phyloP scores from a whole-genome alignment of 1,140 invertebrate species.

The Cotesia chilonis region DNA sequence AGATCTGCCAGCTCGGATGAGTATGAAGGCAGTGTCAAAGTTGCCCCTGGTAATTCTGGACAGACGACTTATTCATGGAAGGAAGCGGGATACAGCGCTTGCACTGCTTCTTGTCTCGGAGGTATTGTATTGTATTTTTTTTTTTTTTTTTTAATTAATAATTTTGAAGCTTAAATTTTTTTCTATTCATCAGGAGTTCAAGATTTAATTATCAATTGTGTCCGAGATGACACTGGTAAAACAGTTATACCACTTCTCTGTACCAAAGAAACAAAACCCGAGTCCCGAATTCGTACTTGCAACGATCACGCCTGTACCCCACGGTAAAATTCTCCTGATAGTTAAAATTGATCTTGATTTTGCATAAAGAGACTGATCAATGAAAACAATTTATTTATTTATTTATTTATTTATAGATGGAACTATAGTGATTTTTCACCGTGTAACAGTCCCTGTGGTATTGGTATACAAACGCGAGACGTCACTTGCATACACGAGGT shows the following conservation, averaged over 20 bases:
- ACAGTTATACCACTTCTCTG: slow-evolving; percentile 87
- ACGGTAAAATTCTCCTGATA: slow-evolving; percentile 60
- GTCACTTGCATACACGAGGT: slow-evolving; percentile 94
- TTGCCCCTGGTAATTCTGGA: slow-evolving; percentile 65
- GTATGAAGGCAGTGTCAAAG: slow-evolving; percentile 68
- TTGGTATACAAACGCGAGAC: slow-evolving; percentile 87
- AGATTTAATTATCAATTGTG: slow-evolving; percentile 91
- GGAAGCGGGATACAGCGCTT: slow-evolving; percentile 85
- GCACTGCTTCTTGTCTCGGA: slow-evolving; percentile 93
- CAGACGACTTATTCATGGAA: slow-evolving; percentile 82
- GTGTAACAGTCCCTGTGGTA: slow-evolving; percentile 91
- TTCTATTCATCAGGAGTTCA: slow-evolving; percentile 69
- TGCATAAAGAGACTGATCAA: no score
- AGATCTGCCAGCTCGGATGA: slow-evolving; percentile 52
- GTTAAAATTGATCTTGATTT: slow-evolving; percentile 7
- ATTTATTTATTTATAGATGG: slow-evolving; percentile 71
- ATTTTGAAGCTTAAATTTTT: neutral
- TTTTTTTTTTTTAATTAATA: neutral
- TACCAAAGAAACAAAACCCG: slow-evolving; percentile 82
- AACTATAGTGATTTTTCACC: slow-evolving; percentile 83
- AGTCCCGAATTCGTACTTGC: slow-evolving; percentile 88
- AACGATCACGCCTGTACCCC: slow-evolving; percentile 93
- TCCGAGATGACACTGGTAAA: slow-evolving; percentile 84
- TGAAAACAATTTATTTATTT: neutral
- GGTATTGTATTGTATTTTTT: slow-evolving; percentile 63